phyloP scores from a whole-genome alignment of 1,140 invertebrate species.

The Cydia pomonella region DNA sequence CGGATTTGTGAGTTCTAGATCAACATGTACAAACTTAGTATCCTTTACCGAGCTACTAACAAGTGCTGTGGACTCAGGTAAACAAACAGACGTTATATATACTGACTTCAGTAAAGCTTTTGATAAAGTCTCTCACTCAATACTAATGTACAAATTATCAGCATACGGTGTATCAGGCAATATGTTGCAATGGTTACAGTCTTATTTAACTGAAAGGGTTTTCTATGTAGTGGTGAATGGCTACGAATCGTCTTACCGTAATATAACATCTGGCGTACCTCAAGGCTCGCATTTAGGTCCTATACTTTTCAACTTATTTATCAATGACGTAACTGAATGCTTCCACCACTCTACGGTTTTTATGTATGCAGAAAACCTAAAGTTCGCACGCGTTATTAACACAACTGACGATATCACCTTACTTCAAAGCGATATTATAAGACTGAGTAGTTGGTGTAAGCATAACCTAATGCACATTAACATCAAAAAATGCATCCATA shows the following conservation, averaged over 20 bases:
- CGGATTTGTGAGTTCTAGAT: not conserved
- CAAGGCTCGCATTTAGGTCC: slow-evolving; percentile 39
- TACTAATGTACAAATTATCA: too few relatives aligned
- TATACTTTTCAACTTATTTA: slow-evolving; percentile 36
- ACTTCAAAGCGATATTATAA: slow-evolving; percentile 38
- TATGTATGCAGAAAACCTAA: slow-evolving; percentile 39
- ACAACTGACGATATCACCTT: slow-evolving; percentile 19
- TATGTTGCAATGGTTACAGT: not conserved
- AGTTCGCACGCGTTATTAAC: slow-evolving; percentile 12
- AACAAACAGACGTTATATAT: not conserved
- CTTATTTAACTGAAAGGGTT: not conserved
- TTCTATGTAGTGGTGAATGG: not conserved
- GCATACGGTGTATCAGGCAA: not conserved
- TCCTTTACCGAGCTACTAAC: not conserved
- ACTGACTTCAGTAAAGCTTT: not conserved
- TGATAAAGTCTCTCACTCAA: not conserved
- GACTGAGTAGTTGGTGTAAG: slow-evolving; percentile 34
- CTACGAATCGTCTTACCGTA: not conserved
- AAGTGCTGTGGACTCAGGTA: not conserved
- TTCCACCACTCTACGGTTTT: slow-evolving; percentile 20
- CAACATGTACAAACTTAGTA: not conserved
- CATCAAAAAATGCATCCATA: slow-evolving; percentile 35
- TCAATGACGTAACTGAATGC: slow-evolving; percentile 36
- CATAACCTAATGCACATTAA: slow-evolving; percentile 39
- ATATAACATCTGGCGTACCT: slow-evolving; percentile 38